Conservation (phyloP, 2,113 vertebrate species). For the Lanius collurio region DNA sequence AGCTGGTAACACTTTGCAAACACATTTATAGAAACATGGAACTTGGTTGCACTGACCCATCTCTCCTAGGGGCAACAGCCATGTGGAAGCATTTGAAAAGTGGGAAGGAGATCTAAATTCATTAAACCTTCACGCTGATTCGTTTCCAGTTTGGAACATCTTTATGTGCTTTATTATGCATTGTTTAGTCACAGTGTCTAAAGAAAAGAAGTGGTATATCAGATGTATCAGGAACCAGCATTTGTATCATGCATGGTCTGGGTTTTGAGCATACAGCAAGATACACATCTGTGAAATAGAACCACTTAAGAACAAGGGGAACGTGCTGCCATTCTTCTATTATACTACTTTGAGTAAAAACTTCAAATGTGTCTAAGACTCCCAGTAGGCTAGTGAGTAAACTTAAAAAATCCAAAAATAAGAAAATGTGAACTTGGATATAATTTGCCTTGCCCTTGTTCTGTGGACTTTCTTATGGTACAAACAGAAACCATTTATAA, state of each 20-base stretch:
- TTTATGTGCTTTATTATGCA: background rate
- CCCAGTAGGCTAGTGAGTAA: background rate
- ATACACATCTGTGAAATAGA: background rate
- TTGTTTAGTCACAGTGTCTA: background rate
- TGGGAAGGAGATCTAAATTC: background rate
- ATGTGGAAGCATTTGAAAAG: background rate
- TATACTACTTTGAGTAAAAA: background rate
- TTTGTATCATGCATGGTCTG: background rate
- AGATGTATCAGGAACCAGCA: background rate
- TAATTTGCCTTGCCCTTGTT: background rate
- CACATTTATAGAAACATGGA: background rate
- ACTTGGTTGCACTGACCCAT: background rate
- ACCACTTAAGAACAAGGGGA: background rate
- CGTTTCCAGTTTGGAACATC: background rate
- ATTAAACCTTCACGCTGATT: background rate
- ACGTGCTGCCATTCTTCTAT: background rate
- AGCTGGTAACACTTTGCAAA: background rate
- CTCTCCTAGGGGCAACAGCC: background rate
- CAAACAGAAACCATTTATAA: background rate
- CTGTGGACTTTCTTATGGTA: background rate
- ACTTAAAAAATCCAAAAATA: background rate
- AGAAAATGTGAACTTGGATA: background rate
- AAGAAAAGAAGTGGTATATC: background rate
- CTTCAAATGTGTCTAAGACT: background rate
- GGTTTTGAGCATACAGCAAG: background rate